Evolutionary conservation across 2,797 vertebrate species (phyloP), one percentile per base, ranked within the genome.

Genomic region (Lophius americanus): DNA sequence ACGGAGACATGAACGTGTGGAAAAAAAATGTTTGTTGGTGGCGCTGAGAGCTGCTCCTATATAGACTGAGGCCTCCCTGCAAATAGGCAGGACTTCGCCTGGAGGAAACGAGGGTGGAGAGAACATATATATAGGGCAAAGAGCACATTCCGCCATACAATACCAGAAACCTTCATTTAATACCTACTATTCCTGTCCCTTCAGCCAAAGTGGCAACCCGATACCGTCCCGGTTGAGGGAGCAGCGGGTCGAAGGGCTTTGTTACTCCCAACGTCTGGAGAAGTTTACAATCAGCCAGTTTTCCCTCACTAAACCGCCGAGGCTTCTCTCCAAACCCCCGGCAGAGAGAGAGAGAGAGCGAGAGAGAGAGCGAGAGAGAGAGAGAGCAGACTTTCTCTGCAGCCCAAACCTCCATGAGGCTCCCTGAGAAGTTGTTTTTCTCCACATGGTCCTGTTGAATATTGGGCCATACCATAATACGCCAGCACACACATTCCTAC

Each of bases 121-220:
- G 61, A 87, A 85, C 65, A 51, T 79, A 88, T 79, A 88, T 85
- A 88, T 87, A 82, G 91, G 88, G 69, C 91, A 92, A 89, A 93
- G 91, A 89, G 89, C 89, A 91, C 82, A 90, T 87, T 90, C 85
- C 78, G 56, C 73, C 73, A 91, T 90, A 90, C 87, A 90, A 90
- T 84, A 83, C 82, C 89, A 91, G 75, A 91, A 91, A 89, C 81
- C 78, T 88, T 87, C 82, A 87, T 90, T 87, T 91, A 93, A 92
- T 91, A 88, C 76, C 83, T 86, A 70, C 90, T 93, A 91, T 92
- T 92, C 86, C 85, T 87, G 91, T 88, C 85, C 79, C 83, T 76
- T 85, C 73, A 68, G 90, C 89, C 79, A 89, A 88, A 88, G 87
- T 75, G 80, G 91, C 86, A 83, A 93, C 81, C 75, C 89, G 87